phyloP scores from a whole-genome alignment of 2,888 invertebrate species.

The Oscheius myriophilus region DNA sequence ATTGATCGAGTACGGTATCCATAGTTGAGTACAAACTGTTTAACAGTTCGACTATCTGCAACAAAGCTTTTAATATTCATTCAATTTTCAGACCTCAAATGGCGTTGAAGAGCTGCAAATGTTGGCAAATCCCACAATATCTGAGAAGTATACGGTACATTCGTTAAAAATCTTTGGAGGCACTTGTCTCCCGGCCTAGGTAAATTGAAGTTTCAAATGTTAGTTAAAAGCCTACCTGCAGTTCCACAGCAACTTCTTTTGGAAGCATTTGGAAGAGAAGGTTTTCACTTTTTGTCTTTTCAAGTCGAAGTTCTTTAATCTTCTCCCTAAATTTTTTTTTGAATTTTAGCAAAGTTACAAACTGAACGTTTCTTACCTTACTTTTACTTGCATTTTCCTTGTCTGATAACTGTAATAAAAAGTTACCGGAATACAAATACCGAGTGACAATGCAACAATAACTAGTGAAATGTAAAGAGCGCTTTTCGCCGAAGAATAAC shows the following conservation, averaged over 20 bases:
- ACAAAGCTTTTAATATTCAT: neutral
- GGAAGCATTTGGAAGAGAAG: conserved; percentile 8
- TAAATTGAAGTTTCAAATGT: too few relatives aligned
- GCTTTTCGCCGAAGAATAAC: neutral
- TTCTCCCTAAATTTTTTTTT: conserved; percentile 1
- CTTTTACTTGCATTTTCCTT: conserved; percentile 8
- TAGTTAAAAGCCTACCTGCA: neutral
- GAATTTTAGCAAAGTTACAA: neutral
- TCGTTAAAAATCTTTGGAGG: conserved; percentile 1
- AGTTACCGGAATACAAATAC: neutral
- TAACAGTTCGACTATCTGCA: conserved; percentile 1
- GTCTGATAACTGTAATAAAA: conserved; percentile 7
- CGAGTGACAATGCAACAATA: neutral
- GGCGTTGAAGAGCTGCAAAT: conserved; percentile 6
- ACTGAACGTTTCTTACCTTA: conserved; percentile 1
- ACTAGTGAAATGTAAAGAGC: neutral
- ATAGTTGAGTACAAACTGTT: conserved; percentile 5
- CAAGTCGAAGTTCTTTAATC: neutral
- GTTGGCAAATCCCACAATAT: conserved; percentile 11
- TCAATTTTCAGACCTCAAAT: conserved; percentile 4
- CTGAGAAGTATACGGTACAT: conserved; percentile 13
- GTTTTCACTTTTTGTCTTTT: conserved; percentile 5
- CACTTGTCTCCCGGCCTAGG: neutral
- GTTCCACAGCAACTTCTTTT: conserved; percentile 2
- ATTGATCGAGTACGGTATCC: conserved; percentile 12